These are phyloP conservation scores for Drosophila eohydei DNA, from an alignment of 2,888 invertebrate genomes.

Conservation along the genomic window DNA sequence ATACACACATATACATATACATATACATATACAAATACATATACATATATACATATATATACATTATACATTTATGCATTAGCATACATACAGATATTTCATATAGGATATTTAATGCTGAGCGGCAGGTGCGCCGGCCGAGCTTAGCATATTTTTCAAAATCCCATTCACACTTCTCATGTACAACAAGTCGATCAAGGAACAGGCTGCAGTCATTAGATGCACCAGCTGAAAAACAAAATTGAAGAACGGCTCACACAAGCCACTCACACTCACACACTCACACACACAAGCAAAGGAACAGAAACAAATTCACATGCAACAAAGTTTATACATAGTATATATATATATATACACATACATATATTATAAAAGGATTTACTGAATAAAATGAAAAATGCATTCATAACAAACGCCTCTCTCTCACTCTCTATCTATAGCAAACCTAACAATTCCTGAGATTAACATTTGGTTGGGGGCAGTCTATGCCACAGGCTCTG, in stretches of 20 bases:
- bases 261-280: conserved; percentile 17
- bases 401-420: conserved; percentile 53
- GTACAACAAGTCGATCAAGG: conserved; percentile 24
- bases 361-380: conserved; percentile 63
- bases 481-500: background rate
- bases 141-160: background rate
- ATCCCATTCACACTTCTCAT: conserved; percentile 12
- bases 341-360: conserved; percentile 47
- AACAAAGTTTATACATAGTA: conserved; percentile 43
- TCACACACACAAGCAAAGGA: conserved; percentile 12
- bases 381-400: conserved; percentile 74
- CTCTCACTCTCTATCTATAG: too few relatives aligned
- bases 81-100: conserved; percentile 46
- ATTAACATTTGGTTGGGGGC: conserved; percentile 1
- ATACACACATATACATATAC: conserved; percentile 27
- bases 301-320: conserved; percentile 20
- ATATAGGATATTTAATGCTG: conserved; percentile 35
- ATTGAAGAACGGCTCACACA: conserved; percentile 16
- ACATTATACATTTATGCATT: conserved; percentile 43
- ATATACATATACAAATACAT: conserved; percentile 28
- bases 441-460: background rate
- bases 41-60: conserved; percentile 36
- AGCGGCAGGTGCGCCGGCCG: background rate
- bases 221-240: conserved; percentile 22
- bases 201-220: conserved; percentile 34